Conservation (phyloP, 2,113 vertebrate genomes). For the Zapus hudsonius region DNA sequence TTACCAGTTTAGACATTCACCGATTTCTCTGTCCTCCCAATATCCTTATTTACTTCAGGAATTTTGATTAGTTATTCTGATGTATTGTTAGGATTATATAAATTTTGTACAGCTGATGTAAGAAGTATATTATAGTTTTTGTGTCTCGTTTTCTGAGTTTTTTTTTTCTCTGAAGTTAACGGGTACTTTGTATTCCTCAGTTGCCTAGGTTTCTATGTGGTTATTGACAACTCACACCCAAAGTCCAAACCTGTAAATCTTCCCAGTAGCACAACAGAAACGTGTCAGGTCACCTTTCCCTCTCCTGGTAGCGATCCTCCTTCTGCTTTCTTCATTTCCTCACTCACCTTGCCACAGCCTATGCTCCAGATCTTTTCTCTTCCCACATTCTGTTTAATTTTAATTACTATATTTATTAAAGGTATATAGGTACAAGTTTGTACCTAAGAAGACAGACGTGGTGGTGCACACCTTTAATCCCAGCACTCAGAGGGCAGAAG, state of each 20-base stretch:
- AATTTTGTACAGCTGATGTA: background rate
- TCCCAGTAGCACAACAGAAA: background rate
- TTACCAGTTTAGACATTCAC: background rate
- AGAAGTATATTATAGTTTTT: background rate
- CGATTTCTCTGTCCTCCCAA: background rate
- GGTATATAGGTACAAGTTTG: background rate
- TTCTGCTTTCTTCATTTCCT: background rate
- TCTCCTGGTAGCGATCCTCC: background rate
- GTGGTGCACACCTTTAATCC: too few species aligned
- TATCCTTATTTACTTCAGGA: background rate
- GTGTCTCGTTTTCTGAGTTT: background rate
- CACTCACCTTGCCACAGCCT: background rate
- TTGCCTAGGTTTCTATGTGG: background rate
- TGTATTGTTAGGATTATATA: background rate
- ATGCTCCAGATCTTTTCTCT: background rate
- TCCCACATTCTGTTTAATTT: background rate
- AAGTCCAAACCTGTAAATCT: background rate
- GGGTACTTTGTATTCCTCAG: background rate
- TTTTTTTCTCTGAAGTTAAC: background rate
- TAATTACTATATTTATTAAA: background rate
- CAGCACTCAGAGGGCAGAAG: too few species aligned
- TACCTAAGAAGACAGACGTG: too few species aligned
- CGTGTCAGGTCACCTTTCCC: background rate
- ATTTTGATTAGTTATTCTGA: background rate
- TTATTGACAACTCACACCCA: background rate